Base-by-base conservation (phyloP, 2,888 invertebrate species). In the Mechanitis messenoides region DNA sequence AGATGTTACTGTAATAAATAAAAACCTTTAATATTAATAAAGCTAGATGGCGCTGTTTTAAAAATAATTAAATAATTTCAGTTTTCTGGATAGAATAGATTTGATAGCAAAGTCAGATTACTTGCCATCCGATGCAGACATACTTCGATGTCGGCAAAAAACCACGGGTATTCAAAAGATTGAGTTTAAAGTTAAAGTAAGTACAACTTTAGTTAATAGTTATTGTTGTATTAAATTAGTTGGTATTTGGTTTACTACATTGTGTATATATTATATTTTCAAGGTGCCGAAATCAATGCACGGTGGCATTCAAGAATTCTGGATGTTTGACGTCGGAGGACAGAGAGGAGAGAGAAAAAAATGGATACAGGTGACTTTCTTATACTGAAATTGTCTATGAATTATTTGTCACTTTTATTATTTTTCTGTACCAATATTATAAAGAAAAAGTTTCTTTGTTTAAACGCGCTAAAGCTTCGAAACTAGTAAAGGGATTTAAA, bases 261-360 rank as follows among this genome's bases (percentile, higher is more conserved):
- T 3, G 12, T 20, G 33, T 35, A 46, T 35, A 11, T 5, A 28
- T 33, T 12, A 35, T 35, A 31, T 47, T 45, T 53, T 53, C 11
- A 58, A 91, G 87, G 91, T 94, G 6, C 93, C 94, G 3, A 93
- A 92, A 74, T 92, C 92, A 54, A 92, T 93, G 87, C 94, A 94
- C 0, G 94, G 94, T 1, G 94, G 94, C 0, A 80, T 87, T 5
- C 94, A 95, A 72, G 91, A 92, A 35, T 95, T 95, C 76, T 94
- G 94, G 91, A 95, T 96, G 93, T 95, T 93, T 72, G 96, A 96
- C 75, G 96, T 96, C 0, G 96, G 96, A 0, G 96, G 96, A 0
- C 96, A 96, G 78, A 85, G 94, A 61, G 95, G 95, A 11, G 94
- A 95, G 74, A 86, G 96, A 61, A 94, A 94, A 71, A 95, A 95